Evolutionary conservation across 2,888 invertebrate species (phyloP).

Genomic region (Plusia festucae): DNA sequence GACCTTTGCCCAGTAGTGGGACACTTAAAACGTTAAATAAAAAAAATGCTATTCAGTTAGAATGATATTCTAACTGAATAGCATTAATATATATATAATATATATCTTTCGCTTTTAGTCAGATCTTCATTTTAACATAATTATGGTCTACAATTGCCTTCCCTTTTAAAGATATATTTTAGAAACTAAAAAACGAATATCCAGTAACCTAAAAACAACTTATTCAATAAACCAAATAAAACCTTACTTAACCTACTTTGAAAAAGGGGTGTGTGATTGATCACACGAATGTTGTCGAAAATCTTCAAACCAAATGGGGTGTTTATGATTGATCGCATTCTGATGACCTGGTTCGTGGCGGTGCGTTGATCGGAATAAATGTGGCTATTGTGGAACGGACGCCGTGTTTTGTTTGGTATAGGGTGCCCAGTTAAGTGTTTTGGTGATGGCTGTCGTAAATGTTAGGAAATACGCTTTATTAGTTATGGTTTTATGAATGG

Average conservation of each 20-base stretch:
- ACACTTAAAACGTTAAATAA: no score
- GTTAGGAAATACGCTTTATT: background rate
- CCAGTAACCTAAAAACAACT: slow-evolving; percentile 35
- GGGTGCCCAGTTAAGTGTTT: slow-evolving; percentile 13
- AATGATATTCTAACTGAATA: no score
- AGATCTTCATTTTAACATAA: no score
- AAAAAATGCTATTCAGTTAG: no score
- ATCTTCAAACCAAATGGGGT: slow-evolving; percentile 50
- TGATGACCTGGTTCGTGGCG: slow-evolving; percentile 50
- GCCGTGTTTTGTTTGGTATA: slow-evolving; percentile 15
- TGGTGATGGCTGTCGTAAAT: background rate
- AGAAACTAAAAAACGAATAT: slow-evolving; percentile 16
- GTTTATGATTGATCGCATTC: slow-evolving; percentile 66
- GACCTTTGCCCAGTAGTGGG: no score
- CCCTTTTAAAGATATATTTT: no score
- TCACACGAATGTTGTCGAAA: slow-evolving; percentile 53
- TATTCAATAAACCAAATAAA: slow-evolving; percentile 28
- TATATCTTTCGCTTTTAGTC: no score
- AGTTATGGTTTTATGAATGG: no score
- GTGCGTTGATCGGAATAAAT: slow-evolving; percentile 60
- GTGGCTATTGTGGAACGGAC: slow-evolving; percentile 44
- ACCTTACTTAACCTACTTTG: slow-evolving; percentile 52
- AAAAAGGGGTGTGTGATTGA: slow-evolving; percentile 63
- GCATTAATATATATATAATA: no score
- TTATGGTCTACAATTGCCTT: no score